Conservation (phyloP, 2,888 invertebrate species). For the Amphipoea oculea region DNA sequence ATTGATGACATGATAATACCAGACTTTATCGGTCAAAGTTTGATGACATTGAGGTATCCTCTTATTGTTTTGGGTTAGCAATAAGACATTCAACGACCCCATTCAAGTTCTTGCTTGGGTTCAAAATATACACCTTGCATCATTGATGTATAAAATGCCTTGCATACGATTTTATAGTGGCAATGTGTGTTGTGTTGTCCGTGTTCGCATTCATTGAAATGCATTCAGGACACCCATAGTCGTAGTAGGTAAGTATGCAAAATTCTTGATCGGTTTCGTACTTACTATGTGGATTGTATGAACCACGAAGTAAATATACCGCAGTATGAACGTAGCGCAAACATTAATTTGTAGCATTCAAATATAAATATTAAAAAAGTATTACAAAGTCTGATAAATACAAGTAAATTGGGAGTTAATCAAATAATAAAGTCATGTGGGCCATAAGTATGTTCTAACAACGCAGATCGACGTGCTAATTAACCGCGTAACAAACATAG, state of each 20-base stretch:
- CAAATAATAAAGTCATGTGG: constrained; percentile 19
- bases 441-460: constrained; percentile 41
- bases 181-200: constrained; percentile 52
- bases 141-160: too few species aligned
- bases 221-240: constrained; percentile 64
- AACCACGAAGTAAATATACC: constrained; percentile 15
- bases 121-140: constrained; percentile 45
- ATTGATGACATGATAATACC: constrained; percentile 4
- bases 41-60: constrained; percentile 28
- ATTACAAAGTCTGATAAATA: constrained; percentile 12
- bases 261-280: constrained; percentile 58
- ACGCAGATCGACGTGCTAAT: constrained; percentile 44
- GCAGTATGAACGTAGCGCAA: constrained; percentile 1
- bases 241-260: constrained; percentile 60
- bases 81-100: constrained; percentile 51
- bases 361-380: constrained; percentile 15
- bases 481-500: constrained; percentile 32
- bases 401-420: constrained; percentile 21
- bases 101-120: constrained; percentile 41
- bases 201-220: constrained; percentile 60
- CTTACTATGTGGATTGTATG: constrained; percentile 19
- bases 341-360: background rate
- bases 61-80: constrained; percentile 59
- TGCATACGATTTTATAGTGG: constrained; percentile 42
- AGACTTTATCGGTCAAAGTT: constrained; percentile 37